phyloP scores from a whole-genome alignment of 1,140 invertebrate genomes.

The Charaxes varanes region DNA sequence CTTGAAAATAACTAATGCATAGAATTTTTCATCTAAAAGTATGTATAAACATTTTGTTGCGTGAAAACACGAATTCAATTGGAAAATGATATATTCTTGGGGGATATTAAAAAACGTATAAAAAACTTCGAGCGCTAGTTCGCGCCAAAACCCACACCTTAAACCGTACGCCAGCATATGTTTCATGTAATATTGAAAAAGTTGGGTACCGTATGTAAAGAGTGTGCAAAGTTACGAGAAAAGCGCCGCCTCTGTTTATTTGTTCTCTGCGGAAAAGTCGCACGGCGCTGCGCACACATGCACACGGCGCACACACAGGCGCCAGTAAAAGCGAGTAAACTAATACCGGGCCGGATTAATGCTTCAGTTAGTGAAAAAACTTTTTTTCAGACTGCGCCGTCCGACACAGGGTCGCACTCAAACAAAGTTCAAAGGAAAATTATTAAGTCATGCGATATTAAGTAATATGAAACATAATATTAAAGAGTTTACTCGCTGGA shows the following conservation, averaged over 20 bases:
- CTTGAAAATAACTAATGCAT: too few species aligned
- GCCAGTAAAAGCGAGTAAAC: constrained; percentile 67
- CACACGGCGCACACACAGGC: constrained; percentile 43
- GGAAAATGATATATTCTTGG: too few species aligned
- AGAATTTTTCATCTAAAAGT: too few species aligned
- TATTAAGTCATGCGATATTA: constrained; percentile 25
- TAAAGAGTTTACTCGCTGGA: constrained; percentile 14
- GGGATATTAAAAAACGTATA: too few species aligned
- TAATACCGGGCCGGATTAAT: constrained; percentile 73
- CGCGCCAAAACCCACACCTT: too few species aligned
- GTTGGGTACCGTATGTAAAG: constrained; percentile 18
- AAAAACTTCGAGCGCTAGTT: too few species aligned
- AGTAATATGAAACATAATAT: constrained; percentile 27
- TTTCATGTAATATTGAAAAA: constrained; percentile 16
- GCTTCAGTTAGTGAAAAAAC: constrained; percentile 74
- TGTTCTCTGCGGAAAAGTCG: constrained; percentile 63
- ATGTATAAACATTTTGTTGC: too few species aligned
- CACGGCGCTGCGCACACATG: constrained; percentile 52
- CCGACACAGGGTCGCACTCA: constrained; percentile 56
- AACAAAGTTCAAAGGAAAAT: constrained; percentile 28
- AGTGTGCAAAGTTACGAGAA: constrained; percentile 23
- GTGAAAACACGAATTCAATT: too few species aligned
- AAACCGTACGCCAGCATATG: too few species aligned
- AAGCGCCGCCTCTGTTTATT: constrained; percentile 44
- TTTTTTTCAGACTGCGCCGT: constrained; percentile 72